These are phyloP conservation scores for Atopsyche davidsoni DNA, from an alignment of 1,140 invertebrate genomes.

Conservation along the genomic window DNA sequence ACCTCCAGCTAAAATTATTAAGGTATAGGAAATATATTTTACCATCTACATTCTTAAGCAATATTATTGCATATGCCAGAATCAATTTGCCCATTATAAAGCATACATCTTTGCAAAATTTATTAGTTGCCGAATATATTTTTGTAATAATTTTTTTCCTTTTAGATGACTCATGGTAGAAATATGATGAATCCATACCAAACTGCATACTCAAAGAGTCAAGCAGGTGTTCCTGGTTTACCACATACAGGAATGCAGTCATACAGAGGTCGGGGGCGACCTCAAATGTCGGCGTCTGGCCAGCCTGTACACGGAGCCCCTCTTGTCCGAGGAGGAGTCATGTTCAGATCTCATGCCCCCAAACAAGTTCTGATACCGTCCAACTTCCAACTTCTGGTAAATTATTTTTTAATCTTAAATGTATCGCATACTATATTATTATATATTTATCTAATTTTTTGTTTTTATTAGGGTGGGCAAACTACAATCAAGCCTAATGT, in stretches of 20 bases:
- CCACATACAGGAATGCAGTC: too few species aligned
- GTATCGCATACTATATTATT: too few species aligned
- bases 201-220: conserved; percentile 33
- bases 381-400: conserved; percentile 42
- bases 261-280: conserved; percentile 34
- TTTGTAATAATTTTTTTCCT: too few species aligned
- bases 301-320: conserved; percentile 41
- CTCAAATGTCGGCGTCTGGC: conserved; percentile 35
- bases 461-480: conserved; percentile 9
- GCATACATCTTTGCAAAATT: too few species aligned
- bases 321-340: conserved; percentile 42
- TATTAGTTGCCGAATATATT: too few species aligned
- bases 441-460: too few species aligned
- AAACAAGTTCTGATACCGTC: conserved; percentile 36
- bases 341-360: conserved; percentile 43
- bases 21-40: too few species aligned
- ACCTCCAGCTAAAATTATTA: conserved; percentile 85
- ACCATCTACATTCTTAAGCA: too few species aligned
- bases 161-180: conserved; percentile 49
- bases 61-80: too few species aligned
- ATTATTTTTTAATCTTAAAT: too few species aligned
- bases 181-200: conserved; percentile 40
- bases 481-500: conserved; percentile 30
- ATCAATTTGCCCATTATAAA: too few species aligned
- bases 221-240: too few species aligned